Evolutionary conservation across 2,888 invertebrate species (phyloP), one percentile per base, ranked within the genome.

Genomic region (Pseudoips prasinana): DNA sequence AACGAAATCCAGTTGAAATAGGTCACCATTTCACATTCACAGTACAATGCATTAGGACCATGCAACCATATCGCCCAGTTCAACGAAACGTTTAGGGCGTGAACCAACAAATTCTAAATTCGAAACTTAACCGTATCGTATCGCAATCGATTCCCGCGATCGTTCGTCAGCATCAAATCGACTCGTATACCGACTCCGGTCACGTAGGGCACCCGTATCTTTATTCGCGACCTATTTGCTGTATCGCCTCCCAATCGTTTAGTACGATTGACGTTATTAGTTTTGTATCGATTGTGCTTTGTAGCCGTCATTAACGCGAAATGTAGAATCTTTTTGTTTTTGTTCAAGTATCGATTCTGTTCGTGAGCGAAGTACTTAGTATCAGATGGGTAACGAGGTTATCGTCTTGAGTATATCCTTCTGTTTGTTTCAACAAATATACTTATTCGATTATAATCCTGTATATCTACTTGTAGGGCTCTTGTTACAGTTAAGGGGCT

Each of bases 231-330:
- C 57, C 58, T 60, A 58, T 58, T 57, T 53, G 53, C 59, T 50
- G 59, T 54, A 63, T 63, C 60, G 63, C 57, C 48, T 62, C 58
- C 57, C 47, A 57, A 57, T 63, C 63, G 63, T 54, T 60, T 63
- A 60, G 55, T 59, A 41, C 63, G 57, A 58, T 59, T 61, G 51
- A 58, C 58, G 61, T 58, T 58, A 58, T 61, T 58, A 58, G 61
- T 54, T 58, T 51, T 51, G 58, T 58, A 58, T 61, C 58, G 55
- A 60, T 58, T 60, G 37, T 28, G 61, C 46, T 54, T 58, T 50
- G 54, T 60, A 46, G 38, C 46, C 35, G 53, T 60, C 61, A 60
- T 60, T 60, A 60, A 58, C 54, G 40, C 58, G 24, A 42, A 32
- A 36, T 39, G 60, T 51, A 38, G 41, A 55, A 55, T 58, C 60